Conservation (phyloP, 2,888 invertebrate genomes). For the Ectemnius continuus region DNA sequence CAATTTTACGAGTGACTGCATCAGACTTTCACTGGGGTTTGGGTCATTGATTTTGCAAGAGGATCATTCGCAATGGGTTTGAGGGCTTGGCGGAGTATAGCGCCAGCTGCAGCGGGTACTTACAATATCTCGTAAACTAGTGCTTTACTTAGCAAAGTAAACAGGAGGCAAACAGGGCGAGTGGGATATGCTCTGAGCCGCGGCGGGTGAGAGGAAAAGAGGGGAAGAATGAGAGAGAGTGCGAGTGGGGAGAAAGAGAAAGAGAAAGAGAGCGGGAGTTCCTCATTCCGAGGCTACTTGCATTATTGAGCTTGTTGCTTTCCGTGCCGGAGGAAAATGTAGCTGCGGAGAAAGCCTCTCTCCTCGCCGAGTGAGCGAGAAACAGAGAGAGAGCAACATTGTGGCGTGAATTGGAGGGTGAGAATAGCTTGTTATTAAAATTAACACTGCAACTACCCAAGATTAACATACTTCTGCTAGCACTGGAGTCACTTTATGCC, state of each 20-base stretch:
- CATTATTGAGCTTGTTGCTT: background rate
- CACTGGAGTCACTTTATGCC: too few species aligned
- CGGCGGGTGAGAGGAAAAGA: too few species aligned
- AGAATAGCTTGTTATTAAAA: background rate
- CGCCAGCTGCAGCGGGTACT: background rate
- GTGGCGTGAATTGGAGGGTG: background rate
- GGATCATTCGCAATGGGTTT: background rate
- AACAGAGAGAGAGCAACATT: too few species aligned
- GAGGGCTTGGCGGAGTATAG: background rate
- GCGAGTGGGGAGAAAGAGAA: too few species aligned
- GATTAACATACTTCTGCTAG: background rate
- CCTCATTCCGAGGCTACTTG: background rate
- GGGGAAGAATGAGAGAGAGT: background rate
- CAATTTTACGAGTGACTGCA: background rate
- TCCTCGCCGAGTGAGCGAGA: background rate
- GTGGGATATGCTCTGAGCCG: too few species aligned
- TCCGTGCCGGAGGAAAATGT: background rate
- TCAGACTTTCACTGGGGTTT: background rate
- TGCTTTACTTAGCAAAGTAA: conserved; percentile 4
- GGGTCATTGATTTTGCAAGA: background rate
- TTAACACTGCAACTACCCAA: background rate
- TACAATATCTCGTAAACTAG: conserved; percentile 1
- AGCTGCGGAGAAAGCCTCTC: background rate
- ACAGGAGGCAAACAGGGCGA: background rate
- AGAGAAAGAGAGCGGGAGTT: background rate